Evolutionary conservation across 2,888 invertebrate genomes (phyloP), one percentile per base, ranked within the genome.

Genomic region (Caradrina kadenii): DNA sequence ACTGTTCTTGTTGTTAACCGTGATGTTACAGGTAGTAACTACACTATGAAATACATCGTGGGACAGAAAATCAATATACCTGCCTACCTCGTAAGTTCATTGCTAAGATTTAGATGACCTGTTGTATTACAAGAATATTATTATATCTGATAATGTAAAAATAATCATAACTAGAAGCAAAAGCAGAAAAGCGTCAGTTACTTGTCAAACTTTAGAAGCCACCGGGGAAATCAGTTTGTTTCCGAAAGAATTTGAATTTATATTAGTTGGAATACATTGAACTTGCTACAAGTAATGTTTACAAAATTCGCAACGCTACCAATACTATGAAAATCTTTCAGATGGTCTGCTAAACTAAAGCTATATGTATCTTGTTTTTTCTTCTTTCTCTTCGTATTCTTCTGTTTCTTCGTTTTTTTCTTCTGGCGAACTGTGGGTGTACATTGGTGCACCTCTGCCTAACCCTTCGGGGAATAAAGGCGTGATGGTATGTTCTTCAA

Each of bases 161-260:
- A 56, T 35, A 45, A 61, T 53, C 10, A n/a, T 21, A 42, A 60
- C 11, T 62, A 11, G 48, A n/a, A 60, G 11, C 45, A 31, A 39
- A 63, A 79, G 31, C 19, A 59, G 19, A 39, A 66, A 58, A 56
- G 7, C 74, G n/a, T 48, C 35, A 39, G 22, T 62, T 50, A 19
- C 31, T 55, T 74, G 19, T 48, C 22, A 22, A 55, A 61, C 10
- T 72, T 63, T 1, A n/a, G 31, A 62, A 63, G 21, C 15, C 69
- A 26, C 62, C 0, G 35, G 74, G 74, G 74, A 76, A 79, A 79
- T 79, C 39, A 50, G 59, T n/a, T 73, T 45, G 19, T 54, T 53
- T 3, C 11, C 7, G 2, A 26, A 53, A 42, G n/a, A 39, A 61
- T 66, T 75, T 53, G 60, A 65, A 49, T 65, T 56, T 64, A 48